phyloP scores from a whole-genome alignment of 2,888 invertebrate genomes.

The Nudaria mundana region DNA sequence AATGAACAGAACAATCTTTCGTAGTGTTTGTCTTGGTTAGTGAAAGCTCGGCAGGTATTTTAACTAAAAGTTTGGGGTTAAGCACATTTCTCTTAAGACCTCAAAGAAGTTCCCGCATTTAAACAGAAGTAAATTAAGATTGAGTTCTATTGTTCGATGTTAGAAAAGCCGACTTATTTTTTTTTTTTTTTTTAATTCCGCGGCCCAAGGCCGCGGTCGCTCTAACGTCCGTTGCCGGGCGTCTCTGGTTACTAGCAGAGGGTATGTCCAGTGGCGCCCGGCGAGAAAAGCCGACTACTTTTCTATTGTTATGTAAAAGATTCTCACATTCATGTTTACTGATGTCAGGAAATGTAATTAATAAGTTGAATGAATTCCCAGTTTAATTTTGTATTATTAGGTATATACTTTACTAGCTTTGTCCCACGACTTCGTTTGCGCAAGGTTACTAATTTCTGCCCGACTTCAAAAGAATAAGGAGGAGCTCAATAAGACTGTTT shows the following conservation, averaged over 20 bases:
- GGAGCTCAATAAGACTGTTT: too few relatives aligned
- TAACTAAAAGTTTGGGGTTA: conserved; percentile 13
- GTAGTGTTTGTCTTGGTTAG: background rate
- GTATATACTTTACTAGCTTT: too few relatives aligned
- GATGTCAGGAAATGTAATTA: too few relatives aligned
- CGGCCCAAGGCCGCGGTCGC: too few relatives aligned
- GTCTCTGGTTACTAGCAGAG: too few relatives aligned
- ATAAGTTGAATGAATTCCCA: too few relatives aligned
- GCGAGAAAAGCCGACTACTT: background rate
- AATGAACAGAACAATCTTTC: background rate
- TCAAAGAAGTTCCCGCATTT: conserved; percentile 2
- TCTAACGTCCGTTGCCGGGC: too few relatives aligned
- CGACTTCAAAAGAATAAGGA: too few relatives aligned
- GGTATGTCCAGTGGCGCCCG: too few relatives aligned
- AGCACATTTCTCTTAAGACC: conserved; percentile 8
- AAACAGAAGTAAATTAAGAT: conserved; percentile 8
- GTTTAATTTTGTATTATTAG: too few relatives aligned
- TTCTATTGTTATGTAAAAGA: conserved; percentile 1
- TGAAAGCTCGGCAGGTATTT: conserved; percentile 13
- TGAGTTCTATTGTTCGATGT: conserved; percentile 3
- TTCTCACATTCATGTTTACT: background rate
- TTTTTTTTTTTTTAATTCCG: background rate
- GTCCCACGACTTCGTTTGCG: too few relatives aligned
- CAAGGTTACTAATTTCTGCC: too few relatives aligned
- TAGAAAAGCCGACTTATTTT: background rate